Base-by-base conservation (phyloP, 92 coral and sea anemone species). In the Muricea muricata region DNA sequence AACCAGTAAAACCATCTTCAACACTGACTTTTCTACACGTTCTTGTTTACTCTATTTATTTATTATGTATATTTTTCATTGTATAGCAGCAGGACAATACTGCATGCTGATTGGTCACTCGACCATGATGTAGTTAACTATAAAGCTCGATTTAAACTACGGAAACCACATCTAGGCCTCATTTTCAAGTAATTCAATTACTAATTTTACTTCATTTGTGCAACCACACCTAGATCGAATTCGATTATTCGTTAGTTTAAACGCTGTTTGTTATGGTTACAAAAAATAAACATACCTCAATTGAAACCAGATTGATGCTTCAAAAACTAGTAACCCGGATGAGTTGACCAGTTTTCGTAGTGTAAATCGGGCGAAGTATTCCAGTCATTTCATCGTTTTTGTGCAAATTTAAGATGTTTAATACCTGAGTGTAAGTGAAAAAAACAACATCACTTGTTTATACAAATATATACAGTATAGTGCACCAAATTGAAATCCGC, bases 101-200 rank as follows among this genome's bases (percentile, higher is more conserved):
- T 63, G 70, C n/a, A 63, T 6, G 20, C n/a, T n/a, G n/a, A n/a
- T 28, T 63, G 70, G 70, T 30, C 70, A 63, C 70, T 14, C 61
- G 25, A 14, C 37, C 1, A n/a, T 17, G 1, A 6, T 9, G 7
- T 52, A 20, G 18, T 15, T 9, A 52, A 23, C 60, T n/a, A n/a
- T 18, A 52, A 20, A 52, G 60, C 23, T 25, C 60, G 26, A 52
- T 52, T 52, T 13, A 52, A 18, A 52, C 60, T 17, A 0, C 60
- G 60, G 60, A 18, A 52, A 52, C 60, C n/a, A n/a, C 20, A 52
- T 9, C 21, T 25, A 23, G 26, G 18, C 3, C 18, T 52, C 60
- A 7, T 25, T 25, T 52, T 9, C 24, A 25, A 23, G 18, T 20
- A 52, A 20, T 4, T 52, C 60, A 17, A 52, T 17, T 13, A 23